Conservation (phyloP, 2,888 invertebrate genomes). For the Scrobipalpa costella region DNA sequence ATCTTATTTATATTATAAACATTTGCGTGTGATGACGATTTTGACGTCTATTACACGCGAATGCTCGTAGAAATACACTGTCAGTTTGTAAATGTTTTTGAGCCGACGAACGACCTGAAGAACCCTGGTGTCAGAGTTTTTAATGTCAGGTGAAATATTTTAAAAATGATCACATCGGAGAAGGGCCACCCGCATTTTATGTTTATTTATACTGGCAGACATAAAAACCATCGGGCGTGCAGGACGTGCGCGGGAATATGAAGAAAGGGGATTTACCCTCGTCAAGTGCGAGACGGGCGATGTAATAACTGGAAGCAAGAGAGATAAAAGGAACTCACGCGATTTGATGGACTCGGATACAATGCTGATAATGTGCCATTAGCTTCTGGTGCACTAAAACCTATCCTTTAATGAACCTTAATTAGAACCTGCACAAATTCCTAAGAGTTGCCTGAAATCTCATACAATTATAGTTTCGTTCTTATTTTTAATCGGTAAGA, state of each 20-base stretch:
- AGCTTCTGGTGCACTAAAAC: neutral
- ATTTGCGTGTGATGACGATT: too few relatives aligned
- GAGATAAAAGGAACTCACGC: slow-evolving; percentile 24
- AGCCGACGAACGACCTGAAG: too few relatives aligned
- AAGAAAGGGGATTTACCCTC: slow-evolving; percentile 77
- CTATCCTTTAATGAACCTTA: neutral
- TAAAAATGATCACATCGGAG: neutral
- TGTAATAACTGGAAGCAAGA: slow-evolving; percentile 28
- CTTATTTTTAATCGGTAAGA: too few relatives aligned
- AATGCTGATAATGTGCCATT: slow-evolving; percentile 17
- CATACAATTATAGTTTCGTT: too few relatives aligned
- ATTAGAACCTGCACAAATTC: too few relatives aligned
- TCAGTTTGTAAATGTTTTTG: too few relatives aligned
- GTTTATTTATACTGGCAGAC: slow-evolving; percentile 47
- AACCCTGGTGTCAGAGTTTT: too few relatives aligned
- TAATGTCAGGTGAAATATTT: too few relatives aligned
- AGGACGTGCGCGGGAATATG: slow-evolving; percentile 56
- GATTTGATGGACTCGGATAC: slow-evolving; percentile 20
- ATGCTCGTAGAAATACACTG: too few relatives aligned
- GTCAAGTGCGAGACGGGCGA: slow-evolving; percentile 63
- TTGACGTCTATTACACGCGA: too few relatives aligned
- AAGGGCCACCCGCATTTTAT: slow-evolving; percentile 30
- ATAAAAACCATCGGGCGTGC: slow-evolving; percentile 46
- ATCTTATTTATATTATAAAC: too few relatives aligned
- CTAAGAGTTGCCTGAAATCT: too few relatives aligned